Evolutionary conservation across 2,113 vertebrate genomes (phyloP).

Genomic region (Silurus glanis): DNA sequence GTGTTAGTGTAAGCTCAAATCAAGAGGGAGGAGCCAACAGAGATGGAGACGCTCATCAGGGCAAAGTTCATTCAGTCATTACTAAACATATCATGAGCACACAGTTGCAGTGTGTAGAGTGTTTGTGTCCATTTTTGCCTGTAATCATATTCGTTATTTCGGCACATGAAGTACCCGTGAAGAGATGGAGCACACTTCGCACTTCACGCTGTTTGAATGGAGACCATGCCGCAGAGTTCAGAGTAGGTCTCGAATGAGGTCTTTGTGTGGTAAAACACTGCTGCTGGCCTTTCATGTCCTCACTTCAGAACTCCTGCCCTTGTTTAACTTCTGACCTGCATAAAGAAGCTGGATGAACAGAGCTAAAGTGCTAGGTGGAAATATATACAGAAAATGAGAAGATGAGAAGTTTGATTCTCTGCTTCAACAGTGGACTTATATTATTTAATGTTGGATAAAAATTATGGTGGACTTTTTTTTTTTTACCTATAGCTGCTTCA

Average conservation of each 20-base stretch:
- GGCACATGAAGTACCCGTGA: not conserved
- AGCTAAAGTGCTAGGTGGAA: not conserved
- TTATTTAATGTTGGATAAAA: not conserved
- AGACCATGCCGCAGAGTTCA: slow-evolving; percentile 3
- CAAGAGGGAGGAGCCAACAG: not conserved
- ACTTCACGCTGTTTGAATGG: not conserved
- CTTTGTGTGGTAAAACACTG: not conserved
- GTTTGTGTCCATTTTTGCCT: not conserved
- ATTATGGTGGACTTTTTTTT: not conserved
- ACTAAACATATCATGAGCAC: not conserved
- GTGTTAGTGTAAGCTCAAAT: slow-evolving; percentile 6
- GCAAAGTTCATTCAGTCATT: slow-evolving; percentile 27
- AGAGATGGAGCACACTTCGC: not conserved
- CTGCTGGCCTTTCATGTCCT: not conserved
- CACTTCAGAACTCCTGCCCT: slow-evolving; percentile 2
- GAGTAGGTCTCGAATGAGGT: not conserved
- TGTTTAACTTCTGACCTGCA: slow-evolving; percentile 2
- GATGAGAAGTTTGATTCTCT: not conserved
- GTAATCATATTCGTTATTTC: slow-evolving; percentile 14
- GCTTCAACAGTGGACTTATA: not conserved
- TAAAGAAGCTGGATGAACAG: not conserved
- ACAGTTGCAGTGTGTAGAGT: not conserved
- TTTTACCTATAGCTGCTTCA: not conserved
- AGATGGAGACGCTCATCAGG: not conserved
- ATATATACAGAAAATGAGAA: not conserved